Evolutionary conservation across 1,140 invertebrate species (phyloP), one percentile per base, ranked within the genome.

Genomic region (Drosophila sturtevanti): DNA sequence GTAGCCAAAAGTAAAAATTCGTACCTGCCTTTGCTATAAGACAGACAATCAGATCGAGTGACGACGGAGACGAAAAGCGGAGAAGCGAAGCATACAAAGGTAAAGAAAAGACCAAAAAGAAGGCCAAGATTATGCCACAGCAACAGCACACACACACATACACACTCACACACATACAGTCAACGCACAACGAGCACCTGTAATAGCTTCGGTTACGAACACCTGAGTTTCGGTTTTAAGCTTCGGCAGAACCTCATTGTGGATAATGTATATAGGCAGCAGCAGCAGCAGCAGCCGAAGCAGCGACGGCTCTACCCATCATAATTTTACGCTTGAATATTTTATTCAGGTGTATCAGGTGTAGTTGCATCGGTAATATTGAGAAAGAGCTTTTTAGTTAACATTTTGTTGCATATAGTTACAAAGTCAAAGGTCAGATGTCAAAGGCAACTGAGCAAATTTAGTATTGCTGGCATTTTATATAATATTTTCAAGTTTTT

Each of bases 51-150:
- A 79, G 75, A 87, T 75, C 82, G 82, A 87, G 68, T 89, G 84
- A 87, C 79, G 68, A 68, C 61, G 73, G 58, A 48, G 73, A 35
- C 63, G 24, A 58, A 72, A 76, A 9, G 16, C 14, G 41, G 41
- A 16, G 14, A 16, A 44, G 41, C 41, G 16, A 18, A 48, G 41
- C 41, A 48, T 69, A 73, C 68, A 63, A 79, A 73, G 72, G 63
- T 82, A 68, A 82, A 68, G 76, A 73, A 79, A 84, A 89, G 84
- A 80, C 78, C 56, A 74, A 66, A 72, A 76, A 76, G 72, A 87
- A 87, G 84, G 84, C 84, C 84, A 89, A 89, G 84, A 89, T 89
- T 89, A 89, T 89, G 84, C 84, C 84, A 89, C 68, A 60, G 31
- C 56, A 51, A 37, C 35, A 58, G 37, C 41, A 41, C n/a, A n/a